Evolutionary conservation across 2,797 vertebrate genomes (phyloP).

Genomic region (Neoniphon sammara): DNA sequence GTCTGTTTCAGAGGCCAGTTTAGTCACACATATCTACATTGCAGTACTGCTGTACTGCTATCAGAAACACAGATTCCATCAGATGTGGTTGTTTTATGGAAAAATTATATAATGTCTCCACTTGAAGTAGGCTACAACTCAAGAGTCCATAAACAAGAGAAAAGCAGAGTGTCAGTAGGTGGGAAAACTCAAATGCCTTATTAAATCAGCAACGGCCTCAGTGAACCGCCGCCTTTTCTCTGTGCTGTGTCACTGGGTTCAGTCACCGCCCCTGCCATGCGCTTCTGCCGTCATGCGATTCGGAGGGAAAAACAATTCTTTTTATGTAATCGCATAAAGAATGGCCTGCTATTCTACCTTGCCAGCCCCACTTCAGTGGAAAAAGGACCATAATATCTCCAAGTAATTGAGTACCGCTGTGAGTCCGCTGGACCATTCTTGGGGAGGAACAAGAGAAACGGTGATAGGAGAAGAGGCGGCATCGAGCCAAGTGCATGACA

Average conservation of each 20-base stretch:
- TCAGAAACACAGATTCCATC: conserved; percentile 48
- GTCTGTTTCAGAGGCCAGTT: conserved; percentile 8
- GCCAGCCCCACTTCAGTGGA: neutral
- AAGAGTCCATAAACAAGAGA: conserved; percentile 42
- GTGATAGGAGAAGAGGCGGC: conserved; percentile 25
- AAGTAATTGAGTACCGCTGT: conserved; percentile 8
- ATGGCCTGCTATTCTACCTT: conserved; percentile 27
- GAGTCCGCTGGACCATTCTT: conserved; percentile 9
- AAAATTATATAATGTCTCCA: conserved; percentile 40
- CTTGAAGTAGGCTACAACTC: conserved; percentile 9
- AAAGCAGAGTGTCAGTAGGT: conserved; percentile 7
- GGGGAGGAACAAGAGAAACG: neutral
- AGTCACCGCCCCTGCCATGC: conserved; percentile 44
- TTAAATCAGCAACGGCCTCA: conserved; percentile 53
- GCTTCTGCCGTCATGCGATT: conserved; percentile 53
- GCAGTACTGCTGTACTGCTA: neutral
- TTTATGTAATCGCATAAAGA: conserved; percentile 57
- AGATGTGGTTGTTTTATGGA: conserved; percentile 26
- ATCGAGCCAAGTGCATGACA: conserved; percentile 65
- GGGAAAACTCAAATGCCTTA: conserved; percentile 54
- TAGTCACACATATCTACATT: conserved; percentile 23
- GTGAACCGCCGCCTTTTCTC: conserved; percentile 40
- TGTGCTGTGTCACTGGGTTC: conserved; percentile 62
- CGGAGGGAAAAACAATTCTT: conserved; percentile 54
- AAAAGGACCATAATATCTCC: conserved; percentile 14